Base-by-base conservation (phyloP, 2,888 invertebrate genomes). In the Siphonodentalium dalli region DNA sequence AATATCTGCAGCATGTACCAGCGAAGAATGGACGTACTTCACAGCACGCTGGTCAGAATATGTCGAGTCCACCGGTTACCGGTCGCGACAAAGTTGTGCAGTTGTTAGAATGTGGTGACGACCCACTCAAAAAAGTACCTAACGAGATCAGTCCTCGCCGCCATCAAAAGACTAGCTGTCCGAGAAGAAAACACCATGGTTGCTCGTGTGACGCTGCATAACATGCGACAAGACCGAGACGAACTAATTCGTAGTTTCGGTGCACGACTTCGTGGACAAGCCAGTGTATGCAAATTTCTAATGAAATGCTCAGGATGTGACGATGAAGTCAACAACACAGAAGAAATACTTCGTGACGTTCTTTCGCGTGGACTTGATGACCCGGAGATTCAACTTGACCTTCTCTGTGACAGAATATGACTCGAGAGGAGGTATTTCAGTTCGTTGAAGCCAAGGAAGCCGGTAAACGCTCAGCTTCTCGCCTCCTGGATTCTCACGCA, bases 181-280 rank as follows among this genome's bases (percentile, higher is more conserved):
- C 45, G 46, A 38, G 55, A 45, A 21, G 46, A 51, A 38, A 45
- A 37, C 38, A 51, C 31, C 27, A 26, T 54, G 8, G 49, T 54
- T 3, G 44, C 48, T 33, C 45, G 50, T 15, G 34, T 55, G 0
- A 49, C 42, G 3, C 44, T 57, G 2, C 49, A 54, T 33, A 54
- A 63, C 33, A 63, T 63, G 60, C 44, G 56, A 29, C 66, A 66
- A 37, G 58, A 64, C 33, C 42, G 62, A 5, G 61, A 62, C 27
- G 58, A 58, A 40, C 37, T 52, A 31, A 50, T 61, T 2, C 50
- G 63, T 1, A 39, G 33, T 7, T 63, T 56, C 37, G 53, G 62
- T 3, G 62, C 65, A 3, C 27, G 60, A 29, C 31, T 65, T 27
- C 44, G 49, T 18, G 60, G 61, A 11, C 63, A 63, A 43, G 65